Conservation (phyloP, 2,113 vertebrate species). For the zebrafish (Danio rerio) region DNA sequence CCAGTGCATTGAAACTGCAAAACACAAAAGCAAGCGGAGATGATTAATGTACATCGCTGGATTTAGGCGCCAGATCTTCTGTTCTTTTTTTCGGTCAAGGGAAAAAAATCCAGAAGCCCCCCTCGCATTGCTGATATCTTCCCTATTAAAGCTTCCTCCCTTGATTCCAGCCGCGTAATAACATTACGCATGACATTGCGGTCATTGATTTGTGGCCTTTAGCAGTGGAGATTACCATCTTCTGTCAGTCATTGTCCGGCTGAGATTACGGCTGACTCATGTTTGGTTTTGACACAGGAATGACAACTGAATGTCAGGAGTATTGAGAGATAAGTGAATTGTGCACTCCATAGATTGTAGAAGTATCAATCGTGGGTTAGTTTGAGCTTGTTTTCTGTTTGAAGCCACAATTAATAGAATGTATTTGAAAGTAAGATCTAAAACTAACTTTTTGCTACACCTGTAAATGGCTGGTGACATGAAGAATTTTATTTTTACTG, state of each 20-base stretch:
- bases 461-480: too few species aligned
- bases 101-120: constrained; percentile 23
- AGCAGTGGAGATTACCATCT: constrained; percentile 47
- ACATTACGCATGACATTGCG: constrained; percentile 38
- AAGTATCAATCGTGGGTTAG: constrained; percentile 16
- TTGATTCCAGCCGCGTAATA: constrained; percentile 50
- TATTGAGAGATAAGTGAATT: constrained; percentile 48
- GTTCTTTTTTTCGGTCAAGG: constrained; percentile 13
- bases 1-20: constrained; percentile 42
- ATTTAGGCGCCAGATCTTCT: constrained; percentile 36
- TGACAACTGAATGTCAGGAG: constrained; percentile 41
- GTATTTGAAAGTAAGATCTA: not conserved
- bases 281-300: constrained; percentile 61
- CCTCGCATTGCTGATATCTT: constrained; percentile 1
- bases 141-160: constrained; percentile 24
- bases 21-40: constrained; percentile 40
- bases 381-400: constrained; percentile 5
- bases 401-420: not conserved
- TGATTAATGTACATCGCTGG: constrained; percentile 49
- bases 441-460: too few species aligned
- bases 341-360: constrained; percentile 41
- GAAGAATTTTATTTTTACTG: too few species aligned
- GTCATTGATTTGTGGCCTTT: constrained; percentile 53
- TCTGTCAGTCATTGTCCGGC: constrained; percentile 43
- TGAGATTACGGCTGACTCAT: constrained; percentile 58